Percentiles rank a stretch among this genome's conserved stretches.
phyloP scores from a whole-genome alignment of 2,113 vertebrate genomes.

The Gracilinanus agilis region DNA sequence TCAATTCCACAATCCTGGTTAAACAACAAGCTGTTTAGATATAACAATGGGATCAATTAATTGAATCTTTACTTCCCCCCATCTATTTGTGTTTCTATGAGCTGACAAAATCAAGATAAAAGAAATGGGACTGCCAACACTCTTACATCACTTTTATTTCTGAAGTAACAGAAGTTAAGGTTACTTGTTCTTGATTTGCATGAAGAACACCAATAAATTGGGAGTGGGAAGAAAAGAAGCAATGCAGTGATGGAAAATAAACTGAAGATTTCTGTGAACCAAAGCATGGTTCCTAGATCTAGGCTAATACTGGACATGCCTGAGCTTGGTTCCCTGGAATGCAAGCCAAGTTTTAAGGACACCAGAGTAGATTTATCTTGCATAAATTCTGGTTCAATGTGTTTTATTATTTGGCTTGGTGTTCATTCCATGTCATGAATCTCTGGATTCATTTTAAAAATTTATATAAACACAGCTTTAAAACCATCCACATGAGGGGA shows the following conservation, averaged over 20 bases:
- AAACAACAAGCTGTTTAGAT: too few species aligned
- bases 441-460: neutral
- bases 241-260: neutral
- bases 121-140: neutral
- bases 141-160: neutral
- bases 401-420: neutral
- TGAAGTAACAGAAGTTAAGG: neutral
- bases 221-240: neutral
- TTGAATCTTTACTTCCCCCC: neutral
- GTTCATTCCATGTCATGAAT: neutral
- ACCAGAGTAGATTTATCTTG: neutral
- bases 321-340: neutral
- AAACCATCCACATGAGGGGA: neutral
- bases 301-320: neutral
- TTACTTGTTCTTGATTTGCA: neutral
- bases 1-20: neutral
- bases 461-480: neutral
- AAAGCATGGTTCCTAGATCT: neutral
- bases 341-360: neutral
- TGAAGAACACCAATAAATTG: neutral
- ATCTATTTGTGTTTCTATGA: neutral
- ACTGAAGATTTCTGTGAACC: neutral
- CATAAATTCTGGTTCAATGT: neutral
- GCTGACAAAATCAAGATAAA: neutral
- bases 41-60: neutral